Conservation (phyloP, 2,113 vertebrate genomes). For the Lonchura striata region DNA sequence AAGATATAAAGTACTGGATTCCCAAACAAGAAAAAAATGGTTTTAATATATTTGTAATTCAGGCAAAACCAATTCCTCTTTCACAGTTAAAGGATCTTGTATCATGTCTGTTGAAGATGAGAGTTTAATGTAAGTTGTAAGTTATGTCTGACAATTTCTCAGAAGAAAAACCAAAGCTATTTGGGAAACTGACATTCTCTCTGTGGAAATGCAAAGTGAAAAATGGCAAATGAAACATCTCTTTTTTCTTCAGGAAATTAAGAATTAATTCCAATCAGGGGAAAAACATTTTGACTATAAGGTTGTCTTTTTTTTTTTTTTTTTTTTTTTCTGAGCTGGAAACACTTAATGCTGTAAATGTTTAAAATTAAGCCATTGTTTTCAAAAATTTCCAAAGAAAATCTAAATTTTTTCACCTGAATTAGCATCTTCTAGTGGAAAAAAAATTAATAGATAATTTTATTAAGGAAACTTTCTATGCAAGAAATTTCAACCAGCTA, state of each 20-base stretch:
- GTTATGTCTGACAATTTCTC: slow-evolving; percentile 24
- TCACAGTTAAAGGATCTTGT: neutral
- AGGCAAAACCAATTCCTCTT: slow-evolving; percentile 25
- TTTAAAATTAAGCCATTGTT: neutral
- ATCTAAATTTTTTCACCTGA: neutral
- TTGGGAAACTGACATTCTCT: slow-evolving; percentile 15
- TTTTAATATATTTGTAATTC: slow-evolving; percentile 9
- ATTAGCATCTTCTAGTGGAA: neutral
- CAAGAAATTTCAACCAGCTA: neutral
- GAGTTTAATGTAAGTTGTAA: slow-evolving; percentile 46
- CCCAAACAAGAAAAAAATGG: neutral
- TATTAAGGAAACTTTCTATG: neutral
- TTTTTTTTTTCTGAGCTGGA: neutral
- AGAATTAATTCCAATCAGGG: neutral
- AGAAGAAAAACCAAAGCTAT: slow-evolving; percentile 11
- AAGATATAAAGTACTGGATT: neutral
- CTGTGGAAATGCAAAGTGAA: neutral
- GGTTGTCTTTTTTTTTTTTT: neutral
- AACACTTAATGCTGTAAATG: neutral
- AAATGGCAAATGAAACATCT: neutral
- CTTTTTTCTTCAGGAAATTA: neutral
- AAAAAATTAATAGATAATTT: neutral
- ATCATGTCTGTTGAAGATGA: slow-evolving; percentile 10
- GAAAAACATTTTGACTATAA: neutral
- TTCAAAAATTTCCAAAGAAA: neutral